Conservation (phyloP, 2,113 vertebrate species). For the Chrysochloris asiatica region DNA sequence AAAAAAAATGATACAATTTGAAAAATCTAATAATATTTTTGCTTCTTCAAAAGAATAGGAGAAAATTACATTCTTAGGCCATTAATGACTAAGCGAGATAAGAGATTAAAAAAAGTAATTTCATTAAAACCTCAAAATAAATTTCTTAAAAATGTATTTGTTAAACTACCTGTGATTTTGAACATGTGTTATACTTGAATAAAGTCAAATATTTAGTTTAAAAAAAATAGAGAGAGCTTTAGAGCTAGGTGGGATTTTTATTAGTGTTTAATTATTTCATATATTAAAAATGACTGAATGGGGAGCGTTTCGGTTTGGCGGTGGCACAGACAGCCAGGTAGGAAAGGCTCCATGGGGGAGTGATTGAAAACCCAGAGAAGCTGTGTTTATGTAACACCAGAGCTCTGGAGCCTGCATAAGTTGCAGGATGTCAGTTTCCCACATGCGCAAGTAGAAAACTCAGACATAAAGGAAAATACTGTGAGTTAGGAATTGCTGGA, state of each 20-base stretch:
- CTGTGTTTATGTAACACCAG: too few species aligned
- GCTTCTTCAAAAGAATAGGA: conserved; percentile 2
- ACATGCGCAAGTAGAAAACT: too few species aligned
- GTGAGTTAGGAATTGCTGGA: too few species aligned
- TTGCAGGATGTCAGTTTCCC: too few species aligned
- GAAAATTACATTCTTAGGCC: not conserved
- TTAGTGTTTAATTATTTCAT: not conserved
- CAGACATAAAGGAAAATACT: too few species aligned
- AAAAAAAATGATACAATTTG: not conserved
- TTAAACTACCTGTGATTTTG: not conserved
- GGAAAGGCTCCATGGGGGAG: too few species aligned
- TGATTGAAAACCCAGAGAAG: too few species aligned
- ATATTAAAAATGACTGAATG: not conserved
- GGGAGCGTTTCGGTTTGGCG: too few species aligned
- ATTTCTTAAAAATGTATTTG: not conserved
- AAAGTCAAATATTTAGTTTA: not conserved
- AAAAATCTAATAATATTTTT: conserved; percentile 10
- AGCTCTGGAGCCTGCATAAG: too few species aligned
- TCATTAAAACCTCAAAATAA: not conserved
- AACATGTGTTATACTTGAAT: conserved; percentile 16
- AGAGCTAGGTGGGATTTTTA: not conserved
- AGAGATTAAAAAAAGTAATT: not conserved
- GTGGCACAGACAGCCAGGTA: too few species aligned
- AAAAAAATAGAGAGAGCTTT: not conserved
- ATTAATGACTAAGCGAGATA: conserved; percentile 15